A percentile compares a stretch with the other conserved stretches of the same genome.
Evolutionary conservation across 2,888 invertebrate species (phyloP).

Genomic region (Agrilus mali): DNA sequence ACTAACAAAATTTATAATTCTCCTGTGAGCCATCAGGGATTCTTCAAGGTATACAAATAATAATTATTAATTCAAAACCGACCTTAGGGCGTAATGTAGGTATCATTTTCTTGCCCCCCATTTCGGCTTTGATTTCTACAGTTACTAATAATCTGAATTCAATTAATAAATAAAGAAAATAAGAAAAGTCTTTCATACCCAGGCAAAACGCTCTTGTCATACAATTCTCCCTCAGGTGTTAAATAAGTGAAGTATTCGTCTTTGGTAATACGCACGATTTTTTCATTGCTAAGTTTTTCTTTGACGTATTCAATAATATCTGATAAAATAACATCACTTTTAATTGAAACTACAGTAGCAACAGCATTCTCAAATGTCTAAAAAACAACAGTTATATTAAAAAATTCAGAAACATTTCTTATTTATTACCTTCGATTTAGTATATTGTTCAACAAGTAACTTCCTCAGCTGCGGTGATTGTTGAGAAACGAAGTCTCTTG

Average conservation of each 20-base stretch:
- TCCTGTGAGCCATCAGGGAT: no score
- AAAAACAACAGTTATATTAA: conserved; percentile 5
- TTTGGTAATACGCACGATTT: conserved; percentile 58
- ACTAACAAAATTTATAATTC: no score
- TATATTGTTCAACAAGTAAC: conserved; percentile 45
- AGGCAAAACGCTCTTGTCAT: conserved; percentile 73
- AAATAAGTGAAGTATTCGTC: conserved; percentile 70
- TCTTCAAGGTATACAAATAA: no score
- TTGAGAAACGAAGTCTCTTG: conserved; percentile 45
- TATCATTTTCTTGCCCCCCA: no score
- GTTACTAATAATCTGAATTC: neutral
- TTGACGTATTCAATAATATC: conserved; percentile 49
- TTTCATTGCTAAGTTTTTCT: conserved; percentile 47
- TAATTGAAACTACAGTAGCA: conserved; percentile 50
- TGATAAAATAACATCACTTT: conserved; percentile 52
- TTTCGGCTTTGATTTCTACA: no score
- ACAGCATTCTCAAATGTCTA: conserved; percentile 59
- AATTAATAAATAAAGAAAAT: neutral
- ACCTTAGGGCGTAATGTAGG: no score
- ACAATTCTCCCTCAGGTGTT: conserved; percentile 82
- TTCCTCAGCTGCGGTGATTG: conserved; percentile 46
- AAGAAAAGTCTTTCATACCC: conserved; percentile 26
- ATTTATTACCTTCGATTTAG: conserved; percentile 18
- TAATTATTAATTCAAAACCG: no score
- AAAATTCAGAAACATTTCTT: conserved; percentile 8